Evolutionary conservation across 2,888 invertebrate genomes (phyloP).

Genomic region (Synanthedon vespiformis): DNA sequence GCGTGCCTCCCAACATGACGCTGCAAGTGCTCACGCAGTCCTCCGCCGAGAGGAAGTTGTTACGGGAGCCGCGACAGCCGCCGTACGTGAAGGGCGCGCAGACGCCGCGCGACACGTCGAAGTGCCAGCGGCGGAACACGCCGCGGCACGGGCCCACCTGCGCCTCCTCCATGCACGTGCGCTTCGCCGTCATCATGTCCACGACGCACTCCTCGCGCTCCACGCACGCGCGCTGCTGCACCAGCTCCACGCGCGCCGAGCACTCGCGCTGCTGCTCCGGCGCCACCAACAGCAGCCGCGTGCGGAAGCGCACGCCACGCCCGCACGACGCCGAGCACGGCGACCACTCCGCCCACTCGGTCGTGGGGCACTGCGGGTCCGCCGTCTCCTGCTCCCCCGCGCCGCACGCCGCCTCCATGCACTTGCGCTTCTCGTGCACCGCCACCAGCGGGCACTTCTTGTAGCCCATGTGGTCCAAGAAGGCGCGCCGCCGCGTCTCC

Average conservation of each 20-base stretch:
- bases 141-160: constrained; percentile 91
- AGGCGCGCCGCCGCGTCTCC: constrained; percentile 79
- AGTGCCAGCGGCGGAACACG: constrained; percentile 89
- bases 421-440: constrained; percentile 84
- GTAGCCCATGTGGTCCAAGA: constrained; percentile 78
- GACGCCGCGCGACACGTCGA: constrained; percentile 77
- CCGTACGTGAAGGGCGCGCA: constrained; percentile 92
- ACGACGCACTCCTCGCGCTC: constrained; percentile 77
- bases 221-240: constrained; percentile 80
- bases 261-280: constrained; percentile 76
- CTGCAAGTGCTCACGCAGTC: constrained; percentile 82
- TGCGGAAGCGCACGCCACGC: constrained; percentile 78
- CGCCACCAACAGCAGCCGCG: constrained; percentile 76
- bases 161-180: constrained; percentile 83
- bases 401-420: constrained; percentile 78
- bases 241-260: constrained; percentile 74
- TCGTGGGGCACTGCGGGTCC: constrained; percentile 81
- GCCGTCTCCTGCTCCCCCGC: constrained; percentile 60
- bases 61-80: constrained; percentile 89
- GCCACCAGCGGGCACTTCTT: constrained; percentile 85
- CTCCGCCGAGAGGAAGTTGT: constrained; percentile 86
- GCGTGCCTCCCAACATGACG: constrained; percentile 51
- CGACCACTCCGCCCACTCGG: constrained; percentile 92
- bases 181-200: constrained; percentile 81
- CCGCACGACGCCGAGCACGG: constrained; percentile 92